These are phyloP conservation scores for Physocephala rufipes DNA, from an alignment of 2,888 invertebrate genomes.

Conservation along the genomic window DNA sequence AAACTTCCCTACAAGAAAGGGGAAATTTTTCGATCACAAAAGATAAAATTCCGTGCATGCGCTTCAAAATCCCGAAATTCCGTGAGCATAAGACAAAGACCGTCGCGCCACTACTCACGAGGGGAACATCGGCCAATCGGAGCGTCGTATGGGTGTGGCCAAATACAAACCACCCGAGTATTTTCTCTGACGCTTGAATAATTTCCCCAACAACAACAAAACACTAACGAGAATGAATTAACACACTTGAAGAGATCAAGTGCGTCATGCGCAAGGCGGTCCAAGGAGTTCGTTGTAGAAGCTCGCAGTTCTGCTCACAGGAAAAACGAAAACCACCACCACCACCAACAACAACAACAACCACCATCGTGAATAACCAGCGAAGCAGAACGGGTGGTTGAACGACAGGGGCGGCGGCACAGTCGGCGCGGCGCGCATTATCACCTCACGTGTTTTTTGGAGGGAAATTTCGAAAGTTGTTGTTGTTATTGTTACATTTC, in stretches of 20 bases:
- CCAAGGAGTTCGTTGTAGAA: neutral
- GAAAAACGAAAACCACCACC: neutral
- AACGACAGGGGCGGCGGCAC: slow-evolving; percentile 34
- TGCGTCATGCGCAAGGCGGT: slow-evolving; percentile 54
- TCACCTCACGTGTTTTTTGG: slow-evolving; percentile 36
- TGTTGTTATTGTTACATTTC: slow-evolving; percentile 35
- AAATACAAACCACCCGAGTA: slow-evolving; percentile 45
- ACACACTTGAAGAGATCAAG: slow-evolving; percentile 48
- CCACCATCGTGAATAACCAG: slow-evolving; percentile 20
- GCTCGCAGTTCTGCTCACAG: no score
- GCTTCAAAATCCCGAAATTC: slow-evolving; percentile 42
- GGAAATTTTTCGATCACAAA: slow-evolving; percentile 24
- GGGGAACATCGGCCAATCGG: slow-evolving; percentile 59
- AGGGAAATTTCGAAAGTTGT: slow-evolving; percentile 35
- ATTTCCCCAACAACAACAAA: slow-evolving; percentile 47
- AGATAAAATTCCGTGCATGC: slow-evolving; percentile 51
- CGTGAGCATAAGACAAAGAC: slow-evolving; percentile 24
- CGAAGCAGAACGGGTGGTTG: neutral
- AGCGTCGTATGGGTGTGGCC: slow-evolving; percentile 55
- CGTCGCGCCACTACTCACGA: no score
- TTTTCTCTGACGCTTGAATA: slow-evolving; percentile 56
- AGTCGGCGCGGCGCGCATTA: no score
- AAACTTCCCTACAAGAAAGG: slow-evolving; percentile 7
- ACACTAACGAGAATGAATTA: slow-evolving; percentile 34
- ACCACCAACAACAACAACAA: neutral